phyloP scores from a whole-genome alignment of 2,888 invertebrate genomes.

The Cheilosia grossa region DNA sequence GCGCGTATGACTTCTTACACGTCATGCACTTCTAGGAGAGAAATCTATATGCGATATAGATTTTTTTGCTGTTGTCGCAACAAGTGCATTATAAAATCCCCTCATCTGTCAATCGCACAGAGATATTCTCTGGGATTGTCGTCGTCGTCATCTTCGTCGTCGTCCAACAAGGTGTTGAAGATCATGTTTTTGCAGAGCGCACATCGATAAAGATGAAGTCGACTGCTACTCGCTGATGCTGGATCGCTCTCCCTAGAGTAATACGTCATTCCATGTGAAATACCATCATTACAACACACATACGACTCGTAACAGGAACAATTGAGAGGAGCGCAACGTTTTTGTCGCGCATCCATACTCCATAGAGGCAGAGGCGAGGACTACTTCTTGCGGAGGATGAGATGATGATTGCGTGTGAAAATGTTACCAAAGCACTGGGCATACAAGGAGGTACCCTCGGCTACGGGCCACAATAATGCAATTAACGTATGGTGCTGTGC shows the following conservation, averaged over 20 bases:
- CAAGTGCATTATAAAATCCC: constrained; percentile 44
- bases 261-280: constrained; percentile 75
- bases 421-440: constrained; percentile 74
- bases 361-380: background rate
- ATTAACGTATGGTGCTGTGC: constrained; percentile 73
- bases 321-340: constrained; percentile 59
- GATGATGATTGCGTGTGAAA: constrained; percentile 79
- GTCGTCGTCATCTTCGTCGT: constrained; percentile 63
- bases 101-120: constrained; percentile 55
- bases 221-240: constrained; percentile 29
- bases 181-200: constrained; percentile 67
- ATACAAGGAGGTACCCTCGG: constrained; percentile 46
- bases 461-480: constrained; percentile 40
- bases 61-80: constrained; percentile 7
- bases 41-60: constrained; percentile 53
- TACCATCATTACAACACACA: constrained; percentile 72
- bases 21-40: constrained; percentile 68
- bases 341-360: constrained; percentile 14
- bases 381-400: constrained; percentile 28
- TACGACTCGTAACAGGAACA: constrained; percentile 44
- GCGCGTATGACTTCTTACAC: constrained; percentile 75
- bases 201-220: constrained; percentile 56
- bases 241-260: constrained; percentile 60
- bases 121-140: constrained; percentile 35
- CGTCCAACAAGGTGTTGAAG: constrained; percentile 73